Evolutionary conservation across 2,797 vertebrate genomes (phyloP), one percentile per base, ranked within the genome.

Genomic region (Momotus momota): DNA sequence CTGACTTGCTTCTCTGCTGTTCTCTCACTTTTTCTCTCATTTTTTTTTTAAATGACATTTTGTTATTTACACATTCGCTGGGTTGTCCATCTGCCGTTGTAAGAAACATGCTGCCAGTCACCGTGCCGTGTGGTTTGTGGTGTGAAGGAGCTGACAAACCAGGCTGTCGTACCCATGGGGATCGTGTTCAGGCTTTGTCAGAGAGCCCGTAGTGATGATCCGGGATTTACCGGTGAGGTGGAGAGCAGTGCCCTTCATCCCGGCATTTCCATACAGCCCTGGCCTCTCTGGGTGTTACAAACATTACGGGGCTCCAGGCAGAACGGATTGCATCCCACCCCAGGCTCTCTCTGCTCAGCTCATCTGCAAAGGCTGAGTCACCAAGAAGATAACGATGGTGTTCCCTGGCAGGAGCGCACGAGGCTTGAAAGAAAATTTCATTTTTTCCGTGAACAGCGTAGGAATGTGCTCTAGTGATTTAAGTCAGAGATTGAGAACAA

Each of bases 71-170:
- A 75, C 49, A 18, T 88, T 77, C 3, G 48, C 84, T 88, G 10
- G 51, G 73, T 54, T 94, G 84, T 93, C 97, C 95, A 89, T 96
- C 96, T 97, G 97, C 96, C 55, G 21, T 79, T 88, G 72, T 88
- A 86, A 90, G 77, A 54, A 48, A 51, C 90, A 57, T 16, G 23
- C 69, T 86, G 67, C 90, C 64, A 93, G 92, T 88, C 78, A 25
- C 64, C 1, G 3, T 1, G 20, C 72, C 64, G 69, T 31, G 73
- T 86, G 78, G 62, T 61, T 86, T 2, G 2, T 20, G 11, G 80
- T 45, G 88, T 49, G 86, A 78, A 90, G 88, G 81, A 93, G 86
- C 88, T 94, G 84, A 78, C 73, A 74, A 83, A 92, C 35, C 75
- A 69, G 71, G 69, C 74, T 88, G 70, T 46, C 3, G 7, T 78